Evolutionary conservation across 1,140 invertebrate genomes (phyloP), one percentile per base, ranked within the genome.

Genomic region (Leptoteleia sp.): DNA sequence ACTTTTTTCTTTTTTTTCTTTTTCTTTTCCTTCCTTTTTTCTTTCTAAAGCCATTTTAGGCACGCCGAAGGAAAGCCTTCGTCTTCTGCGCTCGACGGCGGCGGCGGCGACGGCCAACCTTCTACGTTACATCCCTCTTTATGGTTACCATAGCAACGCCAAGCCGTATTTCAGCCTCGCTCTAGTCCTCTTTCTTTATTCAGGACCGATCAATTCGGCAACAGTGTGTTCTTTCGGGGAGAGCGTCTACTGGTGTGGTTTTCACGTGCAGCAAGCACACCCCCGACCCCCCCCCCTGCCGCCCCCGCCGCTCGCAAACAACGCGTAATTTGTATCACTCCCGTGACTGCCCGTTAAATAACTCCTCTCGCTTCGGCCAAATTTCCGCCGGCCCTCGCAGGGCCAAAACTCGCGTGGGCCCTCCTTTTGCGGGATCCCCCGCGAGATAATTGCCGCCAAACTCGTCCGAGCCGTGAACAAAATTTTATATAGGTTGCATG

Each of bases 181-280:
- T 80, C 61, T 15, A 59, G 77, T 70, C 67, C 37, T 72, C 38
- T 59, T 73, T 79, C 64, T 76, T 79, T 79, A 79, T 75, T 55
- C 71, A 65, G 38, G 50, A 71, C 57, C 76, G 76, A 79, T 79
- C 76, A 79, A 79, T 75, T 72, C 64, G 76, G 76, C 76, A 78
- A 68, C 68, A 68, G 67, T 55, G 68, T 61, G 62, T 67, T 78
- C 68, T 67, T 76, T 76, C 22, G n/a, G 47, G 29, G n/a, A n/a
- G 47, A 59, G 35, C 35, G 54, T 68, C 54, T 59, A 12, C 13
- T 19, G 42, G 35, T 19, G 43, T 52, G 35, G 55, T 65, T 43
- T 52, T 35, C 38, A 61, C 47, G 38, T 62, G 33, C 70, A 17
- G 19, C n/a, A n/a, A n/a, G n/a, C n/a, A n/a, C n/a, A n/a, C n/a